Evolutionary conservation across 2,888 invertebrate genomes (phyloP).

Genomic region (Kuschelorhynchus macadamiae): DNA sequence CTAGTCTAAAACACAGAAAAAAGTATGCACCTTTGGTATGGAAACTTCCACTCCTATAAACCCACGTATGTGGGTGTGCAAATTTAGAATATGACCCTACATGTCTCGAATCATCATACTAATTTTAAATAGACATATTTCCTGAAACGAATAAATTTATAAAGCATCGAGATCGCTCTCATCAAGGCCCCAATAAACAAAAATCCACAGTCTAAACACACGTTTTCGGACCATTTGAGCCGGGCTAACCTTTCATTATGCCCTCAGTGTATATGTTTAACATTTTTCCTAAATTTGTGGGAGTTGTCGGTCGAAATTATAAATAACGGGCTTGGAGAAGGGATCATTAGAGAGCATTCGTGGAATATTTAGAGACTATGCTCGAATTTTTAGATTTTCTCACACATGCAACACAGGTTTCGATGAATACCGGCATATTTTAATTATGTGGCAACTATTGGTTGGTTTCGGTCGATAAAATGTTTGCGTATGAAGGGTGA

Average conservation of each 20-base stretch:
- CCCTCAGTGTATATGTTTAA: background rate
- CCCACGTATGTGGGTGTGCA: too few relatives aligned
- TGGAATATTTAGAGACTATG: conserved; percentile 1
- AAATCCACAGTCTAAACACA: background rate
- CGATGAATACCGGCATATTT: background rate
- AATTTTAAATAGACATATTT: too few relatives aligned
- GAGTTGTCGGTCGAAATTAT: conserved; percentile 6
- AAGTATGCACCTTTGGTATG: too few relatives aligned
- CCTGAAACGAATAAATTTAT: too few relatives aligned
- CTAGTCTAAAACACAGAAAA: too few relatives aligned
- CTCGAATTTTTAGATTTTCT: background rate
- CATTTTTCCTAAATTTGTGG: conserved; percentile 4
- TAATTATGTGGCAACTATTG: too few relatives aligned
- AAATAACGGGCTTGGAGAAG: background rate
- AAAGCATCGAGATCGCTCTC: too few relatives aligned
- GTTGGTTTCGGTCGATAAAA: too few relatives aligned
- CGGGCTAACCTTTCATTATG: conserved; percentile 2
- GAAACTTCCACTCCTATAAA: too few relatives aligned
- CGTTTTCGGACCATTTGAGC: conserved; percentile 12
- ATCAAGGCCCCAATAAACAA: background rate
- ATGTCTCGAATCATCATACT: too few relatives aligned
- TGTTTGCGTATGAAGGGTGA: too few relatives aligned
- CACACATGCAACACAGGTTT: background rate
- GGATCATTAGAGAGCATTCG: conserved; percentile 2
- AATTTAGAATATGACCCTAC: too few relatives aligned